Evolutionary conservation across 1,140 invertebrate genomes (phyloP), one percentile per base, ranked within the genome.

Genomic region (Acromyrmex charruanus): DNA sequence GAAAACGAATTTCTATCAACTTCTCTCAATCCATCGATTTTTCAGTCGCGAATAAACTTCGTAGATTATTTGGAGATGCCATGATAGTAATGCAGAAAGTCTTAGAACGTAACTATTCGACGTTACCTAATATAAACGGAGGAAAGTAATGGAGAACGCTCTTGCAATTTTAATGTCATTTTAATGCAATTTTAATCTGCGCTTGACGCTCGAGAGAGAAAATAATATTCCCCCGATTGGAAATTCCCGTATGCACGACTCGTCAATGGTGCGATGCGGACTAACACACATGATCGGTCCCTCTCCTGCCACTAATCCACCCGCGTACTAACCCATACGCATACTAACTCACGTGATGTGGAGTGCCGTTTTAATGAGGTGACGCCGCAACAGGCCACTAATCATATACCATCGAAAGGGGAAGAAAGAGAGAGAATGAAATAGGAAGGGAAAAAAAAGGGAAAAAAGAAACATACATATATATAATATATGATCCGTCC

Each of bases 191-290:
- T 71, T 81, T 49, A 16, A 44, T 44, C 39, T 5, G 59, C 61
- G 61, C 51, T 68, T 79, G 28, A 65, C n/a, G 35, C 61, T 21
- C 51, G 35, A 77, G 51, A n/a, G 61, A 77, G 49, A 44, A 16
- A 35, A 35, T 35, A 6, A 84, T 25, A 21, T 31, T 10, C 39
- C 16, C 25, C n/a, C 51, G n/a, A 85, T 63, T 77, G 58, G 66
- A 77, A 77, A 72, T 79, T 69, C 79, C 79, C 63, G 85, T 89
- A 77, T 91, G 89, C 90, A 92, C 89, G 91, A 91, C 82, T 88
- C 81, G 94, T 94, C 93, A 94, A 93, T 94, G 93, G 94, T 91
- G 92, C 91, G 90, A 94, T 94, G 88, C 93, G 93, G 93, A 94
- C 90, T 82, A 90, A 80, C 69, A 65, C 59, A 72, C 55, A 72